Conservation (phyloP, 2,888 invertebrate species). For the Frankliniella intonsa region DNA sequence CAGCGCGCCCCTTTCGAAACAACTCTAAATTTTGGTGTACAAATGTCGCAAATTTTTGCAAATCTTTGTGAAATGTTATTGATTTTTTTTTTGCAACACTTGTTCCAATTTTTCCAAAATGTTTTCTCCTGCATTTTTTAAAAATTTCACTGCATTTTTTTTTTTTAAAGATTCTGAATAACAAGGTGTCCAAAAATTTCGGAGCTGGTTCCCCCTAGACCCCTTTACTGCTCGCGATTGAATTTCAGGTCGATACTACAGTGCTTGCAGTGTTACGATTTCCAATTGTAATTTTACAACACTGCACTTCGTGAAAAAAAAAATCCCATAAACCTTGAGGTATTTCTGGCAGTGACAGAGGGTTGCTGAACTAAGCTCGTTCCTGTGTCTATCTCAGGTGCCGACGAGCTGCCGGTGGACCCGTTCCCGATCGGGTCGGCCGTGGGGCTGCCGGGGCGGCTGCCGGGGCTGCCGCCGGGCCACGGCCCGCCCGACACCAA, state of each 20-base stretch:
- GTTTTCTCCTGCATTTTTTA: not conserved
- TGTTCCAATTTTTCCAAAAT: not conserved
- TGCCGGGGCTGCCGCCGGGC: no score
- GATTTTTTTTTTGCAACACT: not conserved
- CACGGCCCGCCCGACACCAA: not conserved
- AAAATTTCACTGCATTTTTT: not conserved
- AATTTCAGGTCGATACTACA: not conserved
- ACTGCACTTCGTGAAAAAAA: not conserved
- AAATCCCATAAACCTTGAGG: no score
- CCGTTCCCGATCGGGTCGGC: not conserved
- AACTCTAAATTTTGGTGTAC: slow-evolving; percentile 26
- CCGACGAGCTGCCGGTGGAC: slow-evolving; percentile 42
- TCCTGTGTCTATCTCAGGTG: slow-evolving; percentile 46
- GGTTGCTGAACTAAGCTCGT: no score
- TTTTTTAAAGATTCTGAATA: no score
- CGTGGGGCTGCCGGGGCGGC: no score
- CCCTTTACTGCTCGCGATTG: no score
- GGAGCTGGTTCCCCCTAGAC: no score
- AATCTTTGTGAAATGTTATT: not conserved
- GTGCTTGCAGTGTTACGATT: no score
- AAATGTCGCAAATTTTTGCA: not conserved
- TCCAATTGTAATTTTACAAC: not conserved
- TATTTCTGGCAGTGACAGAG: no score
- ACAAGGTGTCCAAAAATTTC: slow-evolving; percentile 1
- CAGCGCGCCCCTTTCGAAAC: no score